phyloP scores from a whole-genome alignment of 2,888 invertebrate genomes.

The Sinodicranocentrus sp. region DNA sequence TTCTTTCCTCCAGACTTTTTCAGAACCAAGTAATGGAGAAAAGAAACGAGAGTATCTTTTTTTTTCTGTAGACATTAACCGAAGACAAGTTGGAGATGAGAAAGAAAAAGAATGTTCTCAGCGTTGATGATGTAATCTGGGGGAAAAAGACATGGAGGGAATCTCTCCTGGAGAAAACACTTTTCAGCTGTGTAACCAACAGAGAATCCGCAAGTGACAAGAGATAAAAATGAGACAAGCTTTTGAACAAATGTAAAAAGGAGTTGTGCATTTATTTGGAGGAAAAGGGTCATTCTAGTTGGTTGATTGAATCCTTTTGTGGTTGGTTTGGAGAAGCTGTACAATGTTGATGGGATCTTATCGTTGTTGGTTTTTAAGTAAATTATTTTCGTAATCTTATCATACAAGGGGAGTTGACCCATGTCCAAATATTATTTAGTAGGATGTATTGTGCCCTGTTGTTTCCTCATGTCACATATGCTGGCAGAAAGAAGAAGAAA shows the following conservation, averaged over 20 bases:
- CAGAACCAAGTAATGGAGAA: background rate
- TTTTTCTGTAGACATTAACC: background rate
- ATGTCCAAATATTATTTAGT: too few relatives aligned
- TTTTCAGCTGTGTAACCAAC: background rate
- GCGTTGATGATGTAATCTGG: conserved; percentile 8
- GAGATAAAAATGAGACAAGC: background rate
- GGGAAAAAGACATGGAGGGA: background rate
- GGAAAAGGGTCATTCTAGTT: too few relatives aligned
- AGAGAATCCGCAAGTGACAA: conserved; percentile 32
- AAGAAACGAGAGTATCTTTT: conserved; percentile 2
- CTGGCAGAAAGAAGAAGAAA: background rate
- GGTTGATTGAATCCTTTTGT: too few relatives aligned
- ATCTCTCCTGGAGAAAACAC: conserved; percentile 6
- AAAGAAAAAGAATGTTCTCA: background rate
- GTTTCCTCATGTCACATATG: too few relatives aligned
- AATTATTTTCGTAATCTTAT: too few relatives aligned
- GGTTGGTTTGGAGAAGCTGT: too few relatives aligned
- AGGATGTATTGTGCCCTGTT: too few relatives aligned
- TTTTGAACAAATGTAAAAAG: background rate
- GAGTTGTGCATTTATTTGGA: too few relatives aligned
- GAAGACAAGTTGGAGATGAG: conserved; percentile 6
- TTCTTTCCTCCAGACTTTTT: background rate
- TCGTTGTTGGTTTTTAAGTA: too few relatives aligned
- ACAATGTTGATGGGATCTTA: too few relatives aligned
- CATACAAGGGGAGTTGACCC: too few relatives aligned